phyloP scores from a whole-genome alignment of 1,140 invertebrate species.

The Hycleus cichorii region DNA sequence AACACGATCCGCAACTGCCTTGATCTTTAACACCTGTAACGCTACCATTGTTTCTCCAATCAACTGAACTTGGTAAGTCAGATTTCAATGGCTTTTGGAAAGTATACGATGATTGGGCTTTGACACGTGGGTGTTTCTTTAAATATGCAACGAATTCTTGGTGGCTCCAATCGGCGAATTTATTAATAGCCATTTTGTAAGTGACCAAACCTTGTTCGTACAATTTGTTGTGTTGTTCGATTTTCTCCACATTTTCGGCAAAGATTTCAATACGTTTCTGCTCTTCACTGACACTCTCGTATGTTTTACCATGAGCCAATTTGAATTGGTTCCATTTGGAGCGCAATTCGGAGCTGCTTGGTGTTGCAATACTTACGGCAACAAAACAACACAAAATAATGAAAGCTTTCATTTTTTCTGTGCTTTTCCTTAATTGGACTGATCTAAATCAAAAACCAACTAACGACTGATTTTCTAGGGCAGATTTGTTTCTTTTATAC shows the following conservation, averaged over 20 bases:
- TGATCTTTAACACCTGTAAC: no score
- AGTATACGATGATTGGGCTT: no score
- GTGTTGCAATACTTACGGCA: no score
- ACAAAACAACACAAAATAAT: no score
- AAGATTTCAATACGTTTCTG: neutral
- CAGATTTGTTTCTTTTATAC: no score
- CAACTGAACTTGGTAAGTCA: neutral
- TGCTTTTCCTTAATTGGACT: no score
- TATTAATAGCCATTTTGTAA: neutral
- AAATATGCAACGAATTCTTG: neutral
- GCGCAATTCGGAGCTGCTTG: no score
- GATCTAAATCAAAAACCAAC: no score
- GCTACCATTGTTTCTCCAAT: slow-evolving; percentile 1
- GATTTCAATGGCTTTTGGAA: no score
- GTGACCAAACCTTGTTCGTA: slow-evolving; percentile 2
- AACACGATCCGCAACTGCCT: no score
- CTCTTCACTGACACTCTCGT: neutral
- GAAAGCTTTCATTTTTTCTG: no score
- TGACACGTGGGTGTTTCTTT: neutral
- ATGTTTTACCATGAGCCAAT: neutral
- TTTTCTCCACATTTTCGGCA: slow-evolving; percentile 1
- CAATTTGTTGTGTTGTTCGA: slow-evolving; percentile 4
- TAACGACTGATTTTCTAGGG: no score
- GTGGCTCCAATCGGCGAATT: neutral
- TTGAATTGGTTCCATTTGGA: neutral